Evolutionary conservation across 92 coral and sea anemone genomes (phyloP).

Genomic region (Diadumene lineata): DNA sequence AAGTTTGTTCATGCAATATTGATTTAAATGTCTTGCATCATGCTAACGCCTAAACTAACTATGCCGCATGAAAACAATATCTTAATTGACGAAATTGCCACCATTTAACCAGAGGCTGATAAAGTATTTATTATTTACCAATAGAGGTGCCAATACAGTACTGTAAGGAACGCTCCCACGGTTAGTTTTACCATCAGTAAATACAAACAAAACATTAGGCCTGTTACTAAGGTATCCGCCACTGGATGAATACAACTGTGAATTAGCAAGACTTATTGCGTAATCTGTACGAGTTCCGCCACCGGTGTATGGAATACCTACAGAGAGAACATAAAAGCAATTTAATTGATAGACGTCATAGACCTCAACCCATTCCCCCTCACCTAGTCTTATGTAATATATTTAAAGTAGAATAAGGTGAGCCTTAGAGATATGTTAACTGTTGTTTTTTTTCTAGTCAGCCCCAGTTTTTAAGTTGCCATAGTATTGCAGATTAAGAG

Average conservation of each 20-base stretch:
- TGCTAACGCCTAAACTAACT: too few relatives aligned
- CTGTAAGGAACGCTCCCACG: conserved; percentile 42
- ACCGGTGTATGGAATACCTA: conserved; percentile 33
- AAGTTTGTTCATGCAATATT: too few relatives aligned
- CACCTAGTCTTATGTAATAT: too few relatives aligned
- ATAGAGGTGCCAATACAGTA: conserved; percentile 40
- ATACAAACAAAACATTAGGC: conserved; percentile 58
- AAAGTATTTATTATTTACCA: conserved; percentile 26
- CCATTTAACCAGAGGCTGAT: too few relatives aligned
- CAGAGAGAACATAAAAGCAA: background rate
- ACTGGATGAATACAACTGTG: conserved; percentile 32
- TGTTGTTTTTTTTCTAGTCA: too few relatives aligned
- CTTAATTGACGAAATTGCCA: too few relatives aligned
- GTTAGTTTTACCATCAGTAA: conserved; percentile 65
- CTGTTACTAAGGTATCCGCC: conserved; percentile 55
- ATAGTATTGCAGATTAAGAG: too few relatives aligned
- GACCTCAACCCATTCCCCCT: too few relatives aligned
- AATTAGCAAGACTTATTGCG: conserved; percentile 51
- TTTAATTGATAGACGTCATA: background rate
- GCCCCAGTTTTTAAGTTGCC: too few relatives aligned
- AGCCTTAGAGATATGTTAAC: background rate
- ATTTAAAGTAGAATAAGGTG: too few relatives aligned
- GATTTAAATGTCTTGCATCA: too few relatives aligned
- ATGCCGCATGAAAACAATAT: too few relatives aligned
- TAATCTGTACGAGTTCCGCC: conserved; percentile 64